phyloP scores from a whole-genome alignment of 2,797 vertebrate genomes.

The Eleutherodactylus coqui region DNA sequence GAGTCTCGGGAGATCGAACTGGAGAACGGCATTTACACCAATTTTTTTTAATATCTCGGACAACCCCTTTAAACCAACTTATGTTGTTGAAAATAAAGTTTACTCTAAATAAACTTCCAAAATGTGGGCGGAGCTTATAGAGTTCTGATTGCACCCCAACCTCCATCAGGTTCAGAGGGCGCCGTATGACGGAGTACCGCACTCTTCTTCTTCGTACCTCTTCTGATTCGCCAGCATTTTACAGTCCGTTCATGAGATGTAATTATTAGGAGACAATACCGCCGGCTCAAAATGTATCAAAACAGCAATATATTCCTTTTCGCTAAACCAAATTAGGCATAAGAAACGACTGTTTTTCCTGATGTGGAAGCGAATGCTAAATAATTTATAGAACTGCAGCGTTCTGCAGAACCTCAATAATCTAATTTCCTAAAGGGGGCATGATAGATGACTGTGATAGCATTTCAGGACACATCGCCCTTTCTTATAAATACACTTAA shows the following conservation, averaged over 20 bases:
- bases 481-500: conserved; percentile 25
- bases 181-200: background rate
- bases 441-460: conserved; percentile 46
- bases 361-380: conserved; percentile 28
- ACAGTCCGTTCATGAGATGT: conserved; percentile 41
- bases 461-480: conserved; percentile 7
- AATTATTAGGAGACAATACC: conserved; percentile 35
- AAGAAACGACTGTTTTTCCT: conserved; percentile 9
- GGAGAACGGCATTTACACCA: too few relatives aligned
- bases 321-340: conserved; percentile 44
- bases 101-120: too few relatives aligned
- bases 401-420: conserved; percentile 51
- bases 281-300: conserved; percentile 34
- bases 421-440: conserved; percentile 33
- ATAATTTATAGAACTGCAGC: conserved; percentile 52
- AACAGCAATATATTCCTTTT: conserved; percentile 49
- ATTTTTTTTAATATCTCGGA: too few relatives aligned
- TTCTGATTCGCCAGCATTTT: conserved; percentile 42
- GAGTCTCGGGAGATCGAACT: too few relatives aligned
- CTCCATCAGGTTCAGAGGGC: background rate
- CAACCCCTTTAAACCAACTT: too few relatives aligned
- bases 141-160: background rate
- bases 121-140: background rate
- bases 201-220: conserved; percentile 12
- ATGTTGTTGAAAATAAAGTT: too few relatives aligned